Conservation (phyloP, 2,113 vertebrate genomes). For the Gymnogyps californianus region DNA sequence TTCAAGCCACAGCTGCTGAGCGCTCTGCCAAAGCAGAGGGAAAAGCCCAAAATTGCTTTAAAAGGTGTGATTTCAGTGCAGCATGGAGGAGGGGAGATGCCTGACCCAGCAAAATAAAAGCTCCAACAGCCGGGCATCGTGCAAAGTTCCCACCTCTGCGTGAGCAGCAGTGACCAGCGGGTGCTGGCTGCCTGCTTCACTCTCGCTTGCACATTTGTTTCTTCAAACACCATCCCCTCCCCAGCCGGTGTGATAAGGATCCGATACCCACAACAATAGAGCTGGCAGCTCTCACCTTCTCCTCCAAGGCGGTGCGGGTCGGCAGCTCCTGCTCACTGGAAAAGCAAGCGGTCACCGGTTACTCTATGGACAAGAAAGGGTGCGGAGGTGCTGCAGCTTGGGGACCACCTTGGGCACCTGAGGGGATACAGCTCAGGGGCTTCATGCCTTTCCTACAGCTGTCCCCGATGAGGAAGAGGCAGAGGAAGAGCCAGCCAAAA, state of each 20-base stretch:
- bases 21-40: neutral
- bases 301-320: slow-evolving; percentile 80
- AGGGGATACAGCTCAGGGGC: fast-evolving
- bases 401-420: neutral
- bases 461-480: neutral
- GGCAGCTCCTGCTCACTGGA: slow-evolving; percentile 87
- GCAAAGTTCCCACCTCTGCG: neutral
- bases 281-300: slow-evolving; percentile 78
- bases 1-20: neutral
- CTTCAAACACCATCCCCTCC: neutral
- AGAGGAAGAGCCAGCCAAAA: neutral
- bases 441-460: neutral
- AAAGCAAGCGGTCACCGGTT: slow-evolving; percentile 12
- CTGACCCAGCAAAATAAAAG: neutral
- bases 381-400: neutral
- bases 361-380: neutral
- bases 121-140: fast-evolving
- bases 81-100: neutral
- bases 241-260: neutral
- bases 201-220: neutral
- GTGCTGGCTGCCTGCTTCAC: neutral
- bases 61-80: neutral
- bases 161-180: neutral
- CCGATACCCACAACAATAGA: neutral
- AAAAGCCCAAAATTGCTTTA: neutral